Evolutionary conservation across 2,888 invertebrate genomes (phyloP), one percentile per base, ranked within the genome.

Genomic region (Mythimna albipuncta): DNA sequence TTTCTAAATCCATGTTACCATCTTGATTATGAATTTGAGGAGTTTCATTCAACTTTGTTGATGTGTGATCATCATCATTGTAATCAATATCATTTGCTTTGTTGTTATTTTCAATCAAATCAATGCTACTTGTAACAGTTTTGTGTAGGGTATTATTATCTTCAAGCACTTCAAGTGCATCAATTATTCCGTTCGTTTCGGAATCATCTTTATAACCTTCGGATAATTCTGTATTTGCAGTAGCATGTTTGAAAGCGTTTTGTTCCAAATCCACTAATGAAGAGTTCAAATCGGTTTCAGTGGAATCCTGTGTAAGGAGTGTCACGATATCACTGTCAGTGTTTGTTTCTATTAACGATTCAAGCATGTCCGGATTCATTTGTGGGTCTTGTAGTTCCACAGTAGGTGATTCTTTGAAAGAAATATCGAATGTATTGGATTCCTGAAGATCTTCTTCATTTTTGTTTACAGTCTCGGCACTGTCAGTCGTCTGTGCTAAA

Each of bases 1-100:
- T 93, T 93, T 97, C 93, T 88, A 97, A 89, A 87, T 96, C 92
- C 96, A 97, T 91, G 77, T 85, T 81, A 82, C 86, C 75, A 72
- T 80, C 85, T 68, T 85, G 72, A 72, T 71, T 69, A 21, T 59
- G 68, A 32, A 59, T 73, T 69, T 77, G 81, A 52, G 44, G 64
- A 38, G 6, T 38, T 74, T 79, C 76, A 64, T 16, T 54, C 13
- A 66, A 57, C 26, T 74, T 71, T 47, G 64, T 35, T 19, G 59
- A 50, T 21, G 4, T 50, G 50, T 50, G 35, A 11, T 75, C 64
- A 58, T 38, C 47, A 59, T 57, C 38, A 54, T 32, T 52, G 19
- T 72, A 32, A 44, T 64, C 59, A 44, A 66, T 65, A 47, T n/a
- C 10, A 38, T 44, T 72, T 57, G 50, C 44, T 55, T 58, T 69